Base-by-base conservation (phyloP, 2,113 vertebrate species). In the Macaca nemestrina region DNA sequence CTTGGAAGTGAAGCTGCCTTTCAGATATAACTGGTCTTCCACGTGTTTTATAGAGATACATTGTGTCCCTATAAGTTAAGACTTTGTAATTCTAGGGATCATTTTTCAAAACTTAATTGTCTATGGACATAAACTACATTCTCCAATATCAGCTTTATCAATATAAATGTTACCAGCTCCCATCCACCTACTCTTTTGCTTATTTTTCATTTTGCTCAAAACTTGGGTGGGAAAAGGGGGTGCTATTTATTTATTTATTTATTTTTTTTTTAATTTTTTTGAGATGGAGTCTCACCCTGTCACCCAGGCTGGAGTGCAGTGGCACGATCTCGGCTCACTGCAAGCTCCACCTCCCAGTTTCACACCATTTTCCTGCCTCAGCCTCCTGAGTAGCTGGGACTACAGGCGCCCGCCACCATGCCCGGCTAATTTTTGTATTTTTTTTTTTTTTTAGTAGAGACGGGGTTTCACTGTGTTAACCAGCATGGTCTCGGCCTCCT, bases 131-230 rank as follows among this genome's bases (percentile, higher is more conserved):
- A 89, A 89, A 86, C 35, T 27, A 38, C 20, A 92, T 57, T 93
- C 48, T 67, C 23, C 67, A 82, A 13, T 64, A 96, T 82, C 43
- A 78, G n/a, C 50, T 88, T 79, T 90, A 79, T 79, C 88, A 48
- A 55, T 50, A 48, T 70, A 93, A 95, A 86, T 75, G 35, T 50
- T 18, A 59, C 6, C 68, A 35, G 35, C 11, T 57, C 50, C 61
- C 61, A 70, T 23, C 25, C 40, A 64, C 38, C 78, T 95, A 30
- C 30, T 79, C 52, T 80, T 93, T 80, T 64, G 45, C 50, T 93
- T 70, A 72, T 84, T 59, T 93, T 90, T 89, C 61, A 45, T 61
- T 92, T 84, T 85, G 38, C 48, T 93, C 32, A 75, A 93, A 93
- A 59, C 2, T 70, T 84, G 12, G 18, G 43, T 84, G n/a, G 23